Percentiles rank a stretch among this genome's conserved stretches.
Evolutionary conservation across 2,797 vertebrate genomes (phyloP).

Genomic region (Lagocephalus sceleratus): DNA sequence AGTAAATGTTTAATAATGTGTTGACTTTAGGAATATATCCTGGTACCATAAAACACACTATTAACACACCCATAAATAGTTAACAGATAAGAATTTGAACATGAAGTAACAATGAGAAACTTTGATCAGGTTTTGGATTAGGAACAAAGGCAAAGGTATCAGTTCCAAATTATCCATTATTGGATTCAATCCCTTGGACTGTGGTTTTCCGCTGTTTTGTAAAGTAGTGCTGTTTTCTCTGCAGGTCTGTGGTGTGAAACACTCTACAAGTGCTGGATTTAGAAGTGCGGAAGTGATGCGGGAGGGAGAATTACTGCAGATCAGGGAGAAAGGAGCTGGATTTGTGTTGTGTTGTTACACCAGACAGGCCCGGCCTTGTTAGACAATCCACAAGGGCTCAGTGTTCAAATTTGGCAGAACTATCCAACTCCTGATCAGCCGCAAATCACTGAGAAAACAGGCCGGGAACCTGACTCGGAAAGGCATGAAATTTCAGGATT

Average conservation of each 20-base stretch:
- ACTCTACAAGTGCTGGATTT: slow-evolving; percentile 19
- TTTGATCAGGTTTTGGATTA: not conserved
- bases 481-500: slow-evolving; percentile 41
- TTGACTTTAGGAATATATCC: no score
- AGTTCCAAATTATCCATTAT: not conserved
- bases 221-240: slow-evolving; percentile 7
- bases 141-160: not conserved
- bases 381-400: slow-evolving; percentile 57
- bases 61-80: no score
- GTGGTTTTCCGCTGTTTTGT: not conserved
- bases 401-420: slow-evolving; percentile 58
- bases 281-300: slow-evolving; percentile 42
- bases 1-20: no score
- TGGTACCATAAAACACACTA: no score
- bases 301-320: slow-evolving; percentile 53
- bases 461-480: slow-evolving; percentile 30
- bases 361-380: slow-evolving; percentile 64
- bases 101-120: not conserved
- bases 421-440: slow-evolving; percentile 46
- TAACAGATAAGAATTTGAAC: no score
- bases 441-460: slow-evolving; percentile 39
- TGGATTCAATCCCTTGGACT: not conserved
- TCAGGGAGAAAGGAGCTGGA: slow-evolving; percentile 48
- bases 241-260: slow-evolving; percentile 15
- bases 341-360: slow-evolving; percentile 54